phyloP scores from a whole-genome alignment of 2,888 invertebrate species.

The Schizotus pectinicornis region DNA sequence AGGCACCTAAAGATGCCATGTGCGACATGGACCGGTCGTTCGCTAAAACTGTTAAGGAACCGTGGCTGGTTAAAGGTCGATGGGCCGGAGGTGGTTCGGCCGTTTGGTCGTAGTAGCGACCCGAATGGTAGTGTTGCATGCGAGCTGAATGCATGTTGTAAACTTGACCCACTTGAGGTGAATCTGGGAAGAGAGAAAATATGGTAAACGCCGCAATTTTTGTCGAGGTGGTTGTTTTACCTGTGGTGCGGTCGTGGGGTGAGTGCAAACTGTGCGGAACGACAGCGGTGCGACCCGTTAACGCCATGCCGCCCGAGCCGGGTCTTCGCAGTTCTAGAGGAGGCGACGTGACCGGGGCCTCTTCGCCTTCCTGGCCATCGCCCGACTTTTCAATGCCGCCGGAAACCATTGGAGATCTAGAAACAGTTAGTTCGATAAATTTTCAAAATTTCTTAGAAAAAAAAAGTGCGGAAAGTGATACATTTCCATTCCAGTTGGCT shows the following conservation, averaged over 20 bases:
- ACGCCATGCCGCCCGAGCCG: constrained; percentile 59
- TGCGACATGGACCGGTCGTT: constrained; percentile 54
- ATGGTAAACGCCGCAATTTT: background rate
- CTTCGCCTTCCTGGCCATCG: constrained; percentile 59
- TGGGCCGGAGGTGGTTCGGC: constrained; percentile 69
- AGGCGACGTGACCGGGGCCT: constrained; percentile 61
- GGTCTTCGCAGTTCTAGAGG: constrained; percentile 74
- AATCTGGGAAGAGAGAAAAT: constrained; percentile 57
- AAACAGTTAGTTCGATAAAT: constrained; percentile 14
- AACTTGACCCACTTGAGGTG: constrained; percentile 73
- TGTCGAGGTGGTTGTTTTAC: constrained; percentile 48
- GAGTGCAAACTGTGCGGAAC: constrained; percentile 74
- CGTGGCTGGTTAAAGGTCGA: constrained; percentile 57
- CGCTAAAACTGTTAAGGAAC: constrained; percentile 52
- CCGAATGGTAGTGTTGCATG: constrained; percentile 57
- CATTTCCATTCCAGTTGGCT: background rate
- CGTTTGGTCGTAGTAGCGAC: constrained; percentile 65
- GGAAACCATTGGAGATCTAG: constrained; percentile 63
- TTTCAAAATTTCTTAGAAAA: background rate
- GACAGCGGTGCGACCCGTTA: constrained; percentile 63
- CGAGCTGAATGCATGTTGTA: constrained; percentile 62
- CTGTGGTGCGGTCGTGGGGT: constrained; percentile 72
- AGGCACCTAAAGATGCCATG: constrained; percentile 50
- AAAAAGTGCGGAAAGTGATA: too few species aligned
- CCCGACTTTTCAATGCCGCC: constrained; percentile 66